Evolutionary conservation across 1,140 invertebrate species (phyloP).

Genomic region (Caenorhabditis briggsae): DNA sequence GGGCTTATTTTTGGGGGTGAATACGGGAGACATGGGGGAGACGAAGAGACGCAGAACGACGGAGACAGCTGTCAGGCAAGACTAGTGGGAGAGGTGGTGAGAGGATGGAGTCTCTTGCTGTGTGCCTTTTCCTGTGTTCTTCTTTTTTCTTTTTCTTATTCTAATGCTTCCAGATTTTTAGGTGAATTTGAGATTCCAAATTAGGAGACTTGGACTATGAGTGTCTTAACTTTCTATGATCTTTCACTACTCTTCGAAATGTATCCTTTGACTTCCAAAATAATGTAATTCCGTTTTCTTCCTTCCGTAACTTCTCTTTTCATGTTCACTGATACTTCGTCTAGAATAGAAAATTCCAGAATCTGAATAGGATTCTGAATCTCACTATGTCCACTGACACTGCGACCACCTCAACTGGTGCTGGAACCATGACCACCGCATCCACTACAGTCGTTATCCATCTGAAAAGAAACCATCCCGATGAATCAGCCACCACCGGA

Average conservation of each 20-base stretch:
- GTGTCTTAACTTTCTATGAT: no score
- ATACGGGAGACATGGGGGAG: background rate
- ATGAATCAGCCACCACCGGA: background rate
- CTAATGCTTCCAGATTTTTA: no score
- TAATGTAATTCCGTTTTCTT: no score
- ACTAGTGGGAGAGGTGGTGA: background rate
- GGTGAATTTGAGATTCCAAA: no score
- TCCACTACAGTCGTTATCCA: conserved; percentile 29
- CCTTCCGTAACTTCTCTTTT: no score
- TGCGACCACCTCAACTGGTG: background rate
- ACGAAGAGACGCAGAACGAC: background rate
- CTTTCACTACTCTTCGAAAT: no score
- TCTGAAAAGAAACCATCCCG: conserved; percentile 5
- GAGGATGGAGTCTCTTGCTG: background rate
- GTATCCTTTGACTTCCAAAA: background rate
- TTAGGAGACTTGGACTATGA: no score
- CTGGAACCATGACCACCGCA: background rate
- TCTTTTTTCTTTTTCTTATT: background rate
- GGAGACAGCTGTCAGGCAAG: conserved; percentile 26
- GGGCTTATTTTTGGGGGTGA: background rate
- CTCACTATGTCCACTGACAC: background rate
- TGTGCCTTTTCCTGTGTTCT: conserved; percentile 19
- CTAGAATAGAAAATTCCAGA: no score
- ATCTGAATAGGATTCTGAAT: no score
- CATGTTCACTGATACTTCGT: no score